phyloP scores from a whole-genome alignment of 1,140 invertebrate genomes.

The Acromyrmex heyeri region DNA sequence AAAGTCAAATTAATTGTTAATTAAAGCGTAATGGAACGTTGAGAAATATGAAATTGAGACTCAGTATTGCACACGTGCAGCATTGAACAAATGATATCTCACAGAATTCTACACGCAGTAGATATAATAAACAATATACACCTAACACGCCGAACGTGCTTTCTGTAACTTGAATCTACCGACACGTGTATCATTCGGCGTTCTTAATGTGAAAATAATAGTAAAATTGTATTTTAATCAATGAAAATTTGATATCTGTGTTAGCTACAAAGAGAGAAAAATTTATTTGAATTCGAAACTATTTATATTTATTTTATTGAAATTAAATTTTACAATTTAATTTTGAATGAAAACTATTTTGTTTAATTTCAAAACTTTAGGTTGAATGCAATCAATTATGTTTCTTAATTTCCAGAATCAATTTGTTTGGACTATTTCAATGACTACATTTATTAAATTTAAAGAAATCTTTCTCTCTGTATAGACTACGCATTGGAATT shows the following conservation, averaged over 20 bases:
- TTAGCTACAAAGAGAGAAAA: no score
- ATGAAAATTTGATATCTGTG: neutral
- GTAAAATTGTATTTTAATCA: neutral
- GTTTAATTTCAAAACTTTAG: no score
- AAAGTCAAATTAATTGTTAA: conserved; percentile 1
- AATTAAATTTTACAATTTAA: no score
- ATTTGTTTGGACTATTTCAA: no score
- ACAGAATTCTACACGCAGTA: neutral
- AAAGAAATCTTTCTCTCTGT: no score
- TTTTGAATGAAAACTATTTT: no score
- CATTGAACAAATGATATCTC: neutral
- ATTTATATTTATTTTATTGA: no score
- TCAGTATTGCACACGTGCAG: conserved; percentile 5
- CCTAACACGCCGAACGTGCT: neutral
- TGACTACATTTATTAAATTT: no score
- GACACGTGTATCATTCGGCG: neutral
- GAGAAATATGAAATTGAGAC: neutral
- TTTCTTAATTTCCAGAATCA: no score
- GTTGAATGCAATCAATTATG: no score
- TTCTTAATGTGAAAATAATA: neutral
- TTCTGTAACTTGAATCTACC: neutral
- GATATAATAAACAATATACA: neutral
- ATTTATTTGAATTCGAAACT: no score
- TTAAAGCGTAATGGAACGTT: neutral
- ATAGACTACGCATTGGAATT: no score